Evolutionary conservation across 2,113 vertebrate species (phyloP), one percentile per base, ranked within the genome.

Genomic region (Spea multiplicata): DNA sequence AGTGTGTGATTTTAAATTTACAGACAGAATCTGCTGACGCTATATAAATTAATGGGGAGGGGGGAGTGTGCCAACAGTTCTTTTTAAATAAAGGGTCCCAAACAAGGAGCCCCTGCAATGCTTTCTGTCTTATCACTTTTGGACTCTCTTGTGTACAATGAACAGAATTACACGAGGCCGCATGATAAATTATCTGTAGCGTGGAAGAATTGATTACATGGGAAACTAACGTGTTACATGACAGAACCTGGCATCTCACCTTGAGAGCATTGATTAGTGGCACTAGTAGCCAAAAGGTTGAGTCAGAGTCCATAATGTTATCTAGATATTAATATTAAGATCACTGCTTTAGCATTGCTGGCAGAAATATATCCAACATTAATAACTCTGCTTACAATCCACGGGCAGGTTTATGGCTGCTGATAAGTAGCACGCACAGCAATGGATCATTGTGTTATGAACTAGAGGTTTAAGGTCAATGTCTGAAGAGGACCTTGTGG

Each of bases 351-450:
- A 13, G 59, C 59, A 61, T n/a, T 61, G 8, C 7, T 5, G 30
- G 14, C 14, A 57, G 8, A 16, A 14, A 16, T n/a, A 46, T 5
- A 77, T 48, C 17, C 46, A 8, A n/a, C 69, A 78, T 72, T 66
- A 78, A 78, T 65, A 72, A 78, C 47, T 57, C 13, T 49, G 55
- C 16, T 64, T 44, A 70, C 68, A 62, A 30, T 10, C 44, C 6
- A 65, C 6, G 17, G 47, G 57, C 57, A 50, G 68, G 6, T 78
- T 78, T 78, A 78, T 78, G 48, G 61, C 59, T 66, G 59, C 16
- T n/a, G 69, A 72, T 71, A 72, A 78, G 48, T 17, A 5, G 66
- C 7, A 53, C 44, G 14, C 16, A 16, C 8, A 13, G 5, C 30
- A 30, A 4, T 52, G 16, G 46, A 45, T 10, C 8, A 67, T 14